phyloP scores from a whole-genome alignment of 2,888 invertebrate species.

The Chrysopilus asiliformis region DNA sequence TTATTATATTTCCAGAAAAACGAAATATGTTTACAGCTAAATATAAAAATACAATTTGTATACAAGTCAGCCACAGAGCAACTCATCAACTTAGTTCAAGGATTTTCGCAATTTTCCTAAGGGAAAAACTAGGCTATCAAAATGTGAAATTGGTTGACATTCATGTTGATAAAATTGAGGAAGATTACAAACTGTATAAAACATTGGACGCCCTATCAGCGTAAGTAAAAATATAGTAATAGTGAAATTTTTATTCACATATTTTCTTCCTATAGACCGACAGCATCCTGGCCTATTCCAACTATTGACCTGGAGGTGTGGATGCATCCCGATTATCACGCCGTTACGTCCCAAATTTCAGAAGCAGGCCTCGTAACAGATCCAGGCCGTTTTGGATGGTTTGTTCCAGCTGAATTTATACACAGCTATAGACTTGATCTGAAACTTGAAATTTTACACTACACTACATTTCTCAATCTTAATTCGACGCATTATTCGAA shows the following conservation, averaged over 20 bases:
- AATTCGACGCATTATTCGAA: slow-evolving; percentile 19
- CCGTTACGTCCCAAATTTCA: slow-evolving; percentile 30
- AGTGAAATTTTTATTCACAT: slow-evolving; percentile 1
- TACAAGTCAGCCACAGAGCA: slow-evolving; percentile 42
- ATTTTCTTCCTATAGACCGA: slow-evolving; percentile 23
- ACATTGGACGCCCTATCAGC: slow-evolving; percentile 6
- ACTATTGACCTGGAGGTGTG: slow-evolving; percentile 60
- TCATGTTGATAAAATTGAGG: slow-evolving; percentile 8
- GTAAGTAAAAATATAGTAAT: slow-evolving; percentile 7
- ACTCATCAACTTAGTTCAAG: slow-evolving; percentile 44
- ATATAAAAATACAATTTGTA: slow-evolving; percentile 18
- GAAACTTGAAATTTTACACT: slow-evolving; percentile 16
- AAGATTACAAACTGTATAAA: slow-evolving; percentile 8
- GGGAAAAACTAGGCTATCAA: slow-evolving; percentile 38
- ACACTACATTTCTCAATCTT: slow-evolving; percentile 21
- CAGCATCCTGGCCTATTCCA: slow-evolving; percentile 26
- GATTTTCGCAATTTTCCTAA: slow-evolving; percentile 44
- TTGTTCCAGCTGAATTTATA: slow-evolving; percentile 39
- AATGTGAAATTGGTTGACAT: slow-evolving; percentile 34
- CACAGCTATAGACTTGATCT: slow-evolving; percentile 7
- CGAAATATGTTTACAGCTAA: slow-evolving; percentile 4
- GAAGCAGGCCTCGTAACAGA: slow-evolving; percentile 42
- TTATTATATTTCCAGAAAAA: too few relatives aligned
- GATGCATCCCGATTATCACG: slow-evolving; percentile 48
- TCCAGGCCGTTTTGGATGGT: slow-evolving; percentile 52